Percentiles rank a stretch among this genome's conserved stretches.
phyloP scores from a whole-genome alignment of 2,888 invertebrate genomes.

The Busseola fusca region DNA sequence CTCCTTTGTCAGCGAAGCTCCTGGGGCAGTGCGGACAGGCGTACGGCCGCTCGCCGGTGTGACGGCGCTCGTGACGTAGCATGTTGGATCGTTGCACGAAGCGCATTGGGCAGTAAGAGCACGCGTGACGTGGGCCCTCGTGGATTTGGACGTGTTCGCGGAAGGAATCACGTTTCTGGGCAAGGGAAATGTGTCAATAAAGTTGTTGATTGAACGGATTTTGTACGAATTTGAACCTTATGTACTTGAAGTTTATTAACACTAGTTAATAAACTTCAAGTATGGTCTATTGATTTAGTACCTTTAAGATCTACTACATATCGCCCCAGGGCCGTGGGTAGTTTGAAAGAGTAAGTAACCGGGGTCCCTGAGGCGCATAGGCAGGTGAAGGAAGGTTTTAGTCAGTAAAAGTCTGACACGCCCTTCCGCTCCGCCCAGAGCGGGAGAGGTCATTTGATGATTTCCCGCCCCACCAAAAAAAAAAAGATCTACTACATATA shows the following conservation, averaged over 20 bases:
- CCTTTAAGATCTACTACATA: neutral
- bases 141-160: conserved; percentile 89
- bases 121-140: conserved; percentile 89
- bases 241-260: neutral
- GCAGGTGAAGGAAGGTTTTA: no score
- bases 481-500: no score
- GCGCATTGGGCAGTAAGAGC: conserved; percentile 89
- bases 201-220: neutral
- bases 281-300: neutral
- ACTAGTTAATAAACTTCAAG: neutral
- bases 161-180: conserved; percentile 88
- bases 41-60: conserved; percentile 89
- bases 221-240: conserved; percentile 16
- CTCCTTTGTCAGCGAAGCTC: conserved; percentile 89
- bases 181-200: neutral
- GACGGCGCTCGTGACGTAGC: conserved; percentile 88
- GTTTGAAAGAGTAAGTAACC: no score
- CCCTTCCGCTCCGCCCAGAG: no score
- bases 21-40: conserved; percentile 87
- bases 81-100: conserved; percentile 90
- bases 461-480: no score
- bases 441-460: no score
- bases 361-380: no score
- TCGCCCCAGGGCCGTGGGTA: no score
- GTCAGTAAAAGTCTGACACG: no score